Evolutionary conservation across 2,888 invertebrate genomes (phyloP).

Genomic region (Synergus japonicus): DNA sequence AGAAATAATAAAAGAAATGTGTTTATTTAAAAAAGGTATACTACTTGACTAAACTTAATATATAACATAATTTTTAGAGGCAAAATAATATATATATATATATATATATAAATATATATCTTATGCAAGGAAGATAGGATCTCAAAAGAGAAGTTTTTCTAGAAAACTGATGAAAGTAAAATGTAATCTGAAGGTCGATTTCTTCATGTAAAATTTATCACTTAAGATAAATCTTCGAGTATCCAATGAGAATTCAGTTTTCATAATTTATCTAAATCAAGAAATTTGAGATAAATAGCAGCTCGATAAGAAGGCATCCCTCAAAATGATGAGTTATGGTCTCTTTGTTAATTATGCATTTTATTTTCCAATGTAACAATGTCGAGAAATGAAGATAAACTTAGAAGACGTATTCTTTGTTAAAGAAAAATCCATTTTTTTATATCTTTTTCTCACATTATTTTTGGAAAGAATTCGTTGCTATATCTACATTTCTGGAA

Average conservation of each 20-base stretch:
- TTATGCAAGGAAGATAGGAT: not conserved
- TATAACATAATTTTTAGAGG: not conserved
- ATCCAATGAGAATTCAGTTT: not conserved
- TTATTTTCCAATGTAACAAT: conserved; percentile 15
- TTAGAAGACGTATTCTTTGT: not conserved
- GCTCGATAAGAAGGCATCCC: not conserved
- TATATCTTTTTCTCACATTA: not conserved
- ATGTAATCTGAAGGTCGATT: conserved; percentile 6
- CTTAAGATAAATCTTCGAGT: not conserved
- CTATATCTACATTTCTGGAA: not conserved
- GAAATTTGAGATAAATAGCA: conserved; percentile 11
- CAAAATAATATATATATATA: too few relatives aligned
- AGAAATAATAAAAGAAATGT: not conserved
- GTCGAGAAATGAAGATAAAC: conserved; percentile 5
- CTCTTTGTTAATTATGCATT: conserved; percentile 23
- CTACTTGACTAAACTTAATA: not conserved
- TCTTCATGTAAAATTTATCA: not conserved
- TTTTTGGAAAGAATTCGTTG: not conserved
- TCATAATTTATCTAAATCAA: conserved; percentile 4
- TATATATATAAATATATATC: too few relatives aligned
- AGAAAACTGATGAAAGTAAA: not conserved
- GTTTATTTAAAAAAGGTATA: not conserved
- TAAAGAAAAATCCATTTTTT: not conserved
- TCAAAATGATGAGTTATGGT: conserved; percentile 23
- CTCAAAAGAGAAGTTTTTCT: not conserved